Percentiles rank a stretch among this genome's conserved stretches.
phyloP scores from a whole-genome alignment of 2,113 vertebrate genomes.

The Reinhardtius hippoglossoides region DNA sequence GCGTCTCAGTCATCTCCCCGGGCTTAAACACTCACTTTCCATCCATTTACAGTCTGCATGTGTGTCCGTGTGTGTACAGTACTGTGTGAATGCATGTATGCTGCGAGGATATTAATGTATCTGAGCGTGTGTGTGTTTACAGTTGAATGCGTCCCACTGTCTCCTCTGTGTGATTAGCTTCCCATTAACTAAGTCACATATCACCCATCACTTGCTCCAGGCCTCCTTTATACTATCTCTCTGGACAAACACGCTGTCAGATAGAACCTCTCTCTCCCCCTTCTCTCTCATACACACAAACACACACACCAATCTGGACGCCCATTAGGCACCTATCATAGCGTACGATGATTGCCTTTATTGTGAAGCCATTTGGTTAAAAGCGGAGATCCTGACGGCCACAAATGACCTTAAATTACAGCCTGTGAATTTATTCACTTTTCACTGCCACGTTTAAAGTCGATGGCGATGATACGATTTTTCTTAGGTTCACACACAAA shows the following conservation, averaged over 20 bases:
- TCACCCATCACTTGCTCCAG: conserved; percentile 73
- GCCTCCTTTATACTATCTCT: conserved; percentile 72
- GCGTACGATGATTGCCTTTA: conserved; percentile 49
- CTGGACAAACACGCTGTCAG: conserved; percentile 72
- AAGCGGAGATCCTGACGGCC: conserved; percentile 37
- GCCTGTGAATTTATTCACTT: conserved; percentile 23
- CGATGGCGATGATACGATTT: not conserved
- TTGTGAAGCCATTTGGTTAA: conserved; percentile 58
- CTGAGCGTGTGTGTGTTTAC: conserved; percentile 61
- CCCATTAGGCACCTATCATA: conserved; percentile 65
- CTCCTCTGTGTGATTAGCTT: conserved; percentile 74
- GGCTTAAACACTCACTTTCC: conserved; percentile 66
- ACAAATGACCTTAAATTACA: conserved; percentile 48
- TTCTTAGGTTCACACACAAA: not conserved
- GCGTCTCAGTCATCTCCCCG: conserved; percentile 64
- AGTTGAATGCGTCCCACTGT: conserved; percentile 57
- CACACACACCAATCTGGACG: conserved; percentile 45
- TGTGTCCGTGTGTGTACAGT: conserved; percentile 23
- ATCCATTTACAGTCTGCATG: conserved; percentile 58
- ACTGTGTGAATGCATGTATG: not conserved
- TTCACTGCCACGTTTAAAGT: conserved; percentile 7
- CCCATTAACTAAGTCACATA: conserved; percentile 76
- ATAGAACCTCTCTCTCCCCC: conserved; percentile 13
- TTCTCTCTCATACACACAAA: not conserved
- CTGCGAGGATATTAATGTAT: conserved; percentile 16